Conservation (phyloP, 2,888 invertebrate species). For the Coenonympha glycerion region DNA sequence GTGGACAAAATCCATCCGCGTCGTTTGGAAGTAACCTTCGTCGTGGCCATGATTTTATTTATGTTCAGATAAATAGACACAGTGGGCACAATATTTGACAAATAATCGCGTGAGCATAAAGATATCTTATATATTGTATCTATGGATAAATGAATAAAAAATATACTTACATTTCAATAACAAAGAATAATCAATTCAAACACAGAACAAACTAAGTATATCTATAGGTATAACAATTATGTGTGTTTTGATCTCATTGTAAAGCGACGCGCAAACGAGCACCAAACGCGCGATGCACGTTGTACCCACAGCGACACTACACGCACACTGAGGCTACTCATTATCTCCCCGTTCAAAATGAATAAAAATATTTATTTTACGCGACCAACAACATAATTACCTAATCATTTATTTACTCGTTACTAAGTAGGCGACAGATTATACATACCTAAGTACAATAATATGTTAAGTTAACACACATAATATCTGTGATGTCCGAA, state of each 20-base stretch:
- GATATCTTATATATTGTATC: too few relatives aligned
- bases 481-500: conserved; percentile 3
- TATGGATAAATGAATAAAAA: background rate
- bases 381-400: conserved; percentile 19
- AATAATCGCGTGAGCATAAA: too few relatives aligned
- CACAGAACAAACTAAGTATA: conserved; percentile 1
- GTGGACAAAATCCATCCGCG: background rate
- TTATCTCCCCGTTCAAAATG: conserved; percentile 27
- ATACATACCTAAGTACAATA: too few relatives aligned
- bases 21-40: conserved; percentile 14
- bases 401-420: conserved; percentile 22
- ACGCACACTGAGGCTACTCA: conserved; percentile 31
- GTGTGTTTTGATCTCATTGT: conserved; percentile 18
- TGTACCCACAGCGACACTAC: conserved; percentile 30
- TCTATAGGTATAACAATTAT: conserved; percentile 6
- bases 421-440: conserved; percentile 8
- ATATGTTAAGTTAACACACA: background rate
- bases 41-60: background rate
- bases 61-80: background rate
- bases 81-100: background rate
- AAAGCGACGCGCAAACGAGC: conserved; percentile 44
- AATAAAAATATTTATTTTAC: conserved; percentile 19
- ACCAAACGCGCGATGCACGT: conserved; percentile 47
- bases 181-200: conserved; percentile 2
- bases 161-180: conserved; percentile 3